Evolutionary conservation across 2,888 invertebrate genomes (phyloP), one percentile per base, ranked within the genome.

Genomic region (Salpingus planirostris): DNA sequence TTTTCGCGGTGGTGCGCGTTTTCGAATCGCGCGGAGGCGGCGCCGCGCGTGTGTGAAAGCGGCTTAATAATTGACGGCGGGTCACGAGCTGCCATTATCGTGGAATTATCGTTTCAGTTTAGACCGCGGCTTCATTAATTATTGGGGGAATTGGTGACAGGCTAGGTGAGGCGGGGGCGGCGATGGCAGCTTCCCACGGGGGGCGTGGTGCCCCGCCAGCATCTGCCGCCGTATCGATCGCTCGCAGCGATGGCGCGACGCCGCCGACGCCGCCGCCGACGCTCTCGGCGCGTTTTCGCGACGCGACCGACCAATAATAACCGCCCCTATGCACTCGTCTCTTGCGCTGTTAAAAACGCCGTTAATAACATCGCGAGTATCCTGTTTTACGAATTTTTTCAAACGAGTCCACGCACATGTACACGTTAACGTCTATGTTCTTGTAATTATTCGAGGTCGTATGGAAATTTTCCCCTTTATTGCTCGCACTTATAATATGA

Each of bases 11-110:
- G 18, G 18, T 18, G 18, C 8, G 5, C 5, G 8, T 18, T 18
- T 18, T 18, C 8, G 8, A 18, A 18, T 18, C 18, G n/a, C 8
- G 18, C 18, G 18, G 5, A 6, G 18, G 5, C 8, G 36, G 11
- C 24, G 11, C 12, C 12, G 11, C 29, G 13, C 14, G 11, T 27
- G 26, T 28, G 35, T 40, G 32, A 22, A 32, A 33, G 12, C 5
- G 23, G 31, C 35, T 49, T 50, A 49, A 52, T 54, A 57, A 57
- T 52, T 56, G 57, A 56, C 52, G 49, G 44, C 68, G 57, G 61
- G 62, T 62, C 62, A 64, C 60, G 57, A 59, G 56, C 58, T 54
- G 59, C 67, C 64, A 70, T 73, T 71, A 73, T 64, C 59, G 64
- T 66, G 64, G 65, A 61, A 64, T 65, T 64, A 64, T 63, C 64